These are phyloP conservation scores for Clunio marinus DNA, from an alignment of 2,888 invertebrate species.

Conservation along the genomic window DNA sequence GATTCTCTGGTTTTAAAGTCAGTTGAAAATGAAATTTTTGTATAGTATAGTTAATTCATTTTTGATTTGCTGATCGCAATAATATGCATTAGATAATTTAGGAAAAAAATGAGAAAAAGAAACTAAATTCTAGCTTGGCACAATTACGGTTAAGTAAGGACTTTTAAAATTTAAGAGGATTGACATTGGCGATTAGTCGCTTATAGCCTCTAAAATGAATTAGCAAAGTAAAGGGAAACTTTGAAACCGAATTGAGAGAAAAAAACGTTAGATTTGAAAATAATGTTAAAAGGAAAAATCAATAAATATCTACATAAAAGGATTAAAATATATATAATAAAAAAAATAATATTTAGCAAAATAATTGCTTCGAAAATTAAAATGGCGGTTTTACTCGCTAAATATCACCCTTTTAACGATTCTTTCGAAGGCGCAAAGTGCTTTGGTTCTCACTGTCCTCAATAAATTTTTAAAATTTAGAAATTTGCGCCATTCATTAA, in stretches of 20 bases:
- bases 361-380: conserved; percentile 7
- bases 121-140: neutral
- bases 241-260: too few species aligned
- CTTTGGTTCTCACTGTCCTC: neutral
- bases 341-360: conserved; percentile 19
- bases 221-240: too few species aligned
- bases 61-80: too few species aligned
- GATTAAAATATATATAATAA: conserved; percentile 22
- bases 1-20: too few species aligned
- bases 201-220: too few species aligned
- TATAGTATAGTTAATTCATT: too few species aligned
- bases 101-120: neutral
- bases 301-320: neutral
- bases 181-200: too few species aligned
- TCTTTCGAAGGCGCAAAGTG: neutral
- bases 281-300: neutral
- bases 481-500: neutral
- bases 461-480: neutral
- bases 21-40: conserved; percentile 22
- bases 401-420: conserved; percentile 33
- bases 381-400: conserved; percentile 35
- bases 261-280: neutral
- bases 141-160: too few species aligned
- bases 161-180: too few species aligned
- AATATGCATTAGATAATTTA: too few species aligned